Percentiles rank a stretch among this genome's conserved stretches.
These are phyloP conservation scores for Periphyllus acericola DNA, from an alignment of 2,888 invertebrate species.

Conservation along the genomic window DNA sequence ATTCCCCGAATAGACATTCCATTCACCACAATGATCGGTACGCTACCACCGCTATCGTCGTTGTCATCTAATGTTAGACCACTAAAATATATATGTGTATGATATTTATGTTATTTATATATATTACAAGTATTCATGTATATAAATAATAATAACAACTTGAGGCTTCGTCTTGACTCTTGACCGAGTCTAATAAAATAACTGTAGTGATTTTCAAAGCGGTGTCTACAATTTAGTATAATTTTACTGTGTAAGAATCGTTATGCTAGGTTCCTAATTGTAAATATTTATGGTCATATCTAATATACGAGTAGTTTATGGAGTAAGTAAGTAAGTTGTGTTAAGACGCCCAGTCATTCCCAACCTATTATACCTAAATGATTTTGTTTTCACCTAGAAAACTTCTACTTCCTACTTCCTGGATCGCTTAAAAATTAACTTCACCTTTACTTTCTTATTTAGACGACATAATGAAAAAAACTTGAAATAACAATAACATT, in stretches of 20 bases:
- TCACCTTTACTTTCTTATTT: slow-evolving; percentile 12
- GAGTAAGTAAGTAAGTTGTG: background rate
- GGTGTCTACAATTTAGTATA: background rate
- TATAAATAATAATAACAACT: background rate
- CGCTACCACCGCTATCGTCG: slow-evolving; percentile 13
- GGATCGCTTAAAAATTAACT: background rate
- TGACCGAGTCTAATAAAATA: slow-evolving; percentile 30
- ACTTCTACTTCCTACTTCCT: slow-evolving; percentile 17
- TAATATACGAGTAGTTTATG: no score
- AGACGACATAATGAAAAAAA: background rate
- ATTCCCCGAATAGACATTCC: slow-evolving; percentile 52
- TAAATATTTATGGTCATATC: background rate
- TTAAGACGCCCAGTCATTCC: slow-evolving; percentile 1
- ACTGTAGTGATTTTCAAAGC: background rate
- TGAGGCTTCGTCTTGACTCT: background rate
- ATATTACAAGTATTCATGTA: background rate
- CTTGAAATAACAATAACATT: background rate
- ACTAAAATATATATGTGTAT: background rate
- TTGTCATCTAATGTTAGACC: background rate
- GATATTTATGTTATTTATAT: background rate
- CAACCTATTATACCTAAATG: slow-evolving; percentile 18
- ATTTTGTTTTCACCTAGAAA: slow-evolving; percentile 6
- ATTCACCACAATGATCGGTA: slow-evolving; percentile 37
- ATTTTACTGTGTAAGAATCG: background rate
- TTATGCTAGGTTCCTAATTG: background rate